Conservation (phyloP, 2,888 invertebrate species). For the Lasioglossum figueresi region DNA sequence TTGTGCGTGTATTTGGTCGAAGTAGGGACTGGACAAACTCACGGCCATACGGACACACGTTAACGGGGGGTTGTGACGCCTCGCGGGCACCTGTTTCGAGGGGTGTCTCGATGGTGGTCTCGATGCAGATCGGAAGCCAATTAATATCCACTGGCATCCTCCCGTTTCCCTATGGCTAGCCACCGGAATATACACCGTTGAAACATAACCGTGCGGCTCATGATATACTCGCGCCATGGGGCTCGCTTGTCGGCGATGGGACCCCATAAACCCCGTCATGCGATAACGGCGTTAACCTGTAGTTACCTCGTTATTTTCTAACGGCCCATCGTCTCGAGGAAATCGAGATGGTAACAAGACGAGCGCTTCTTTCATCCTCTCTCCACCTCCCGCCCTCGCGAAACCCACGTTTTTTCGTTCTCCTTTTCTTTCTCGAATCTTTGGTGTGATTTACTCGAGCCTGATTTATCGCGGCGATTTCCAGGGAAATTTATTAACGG, state of each 20-base stretch:
- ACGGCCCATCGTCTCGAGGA: slow-evolving; percentile 52
- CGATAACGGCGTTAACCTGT: slow-evolving; percentile 77
- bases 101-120: slow-evolving; percentile 66
- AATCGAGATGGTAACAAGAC: slow-evolving; percentile 60
- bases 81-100: slow-evolving; percentile 58
- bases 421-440: slow-evolving; percentile 33
- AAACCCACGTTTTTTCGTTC: background rate
- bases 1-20: slow-evolving; percentile 22
- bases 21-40: background rate
- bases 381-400: background rate
- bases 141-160: slow-evolving; percentile 75
- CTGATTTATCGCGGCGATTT: slow-evolving; percentile 52
- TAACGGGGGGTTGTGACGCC: slow-evolving; percentile 37
- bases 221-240: slow-evolving; percentile 80
- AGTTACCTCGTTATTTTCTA: slow-evolving; percentile 77
- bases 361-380: background rate
- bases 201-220: slow-evolving; percentile 72
- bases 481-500: slow-evolving; percentile 46
- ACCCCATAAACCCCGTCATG: slow-evolving; percentile 72
- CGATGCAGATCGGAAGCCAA: slow-evolving; percentile 79
- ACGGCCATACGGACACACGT: background rate
- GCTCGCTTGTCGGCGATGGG: slow-evolving; percentile 78
- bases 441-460: slow-evolving; percentile 46
- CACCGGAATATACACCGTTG: slow-evolving; percentile 70
- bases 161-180: slow-evolving; percentile 48